Base-by-base conservation (phyloP, 2,113 vertebrate genomes). In the Chloropsis hardwickii region DNA sequence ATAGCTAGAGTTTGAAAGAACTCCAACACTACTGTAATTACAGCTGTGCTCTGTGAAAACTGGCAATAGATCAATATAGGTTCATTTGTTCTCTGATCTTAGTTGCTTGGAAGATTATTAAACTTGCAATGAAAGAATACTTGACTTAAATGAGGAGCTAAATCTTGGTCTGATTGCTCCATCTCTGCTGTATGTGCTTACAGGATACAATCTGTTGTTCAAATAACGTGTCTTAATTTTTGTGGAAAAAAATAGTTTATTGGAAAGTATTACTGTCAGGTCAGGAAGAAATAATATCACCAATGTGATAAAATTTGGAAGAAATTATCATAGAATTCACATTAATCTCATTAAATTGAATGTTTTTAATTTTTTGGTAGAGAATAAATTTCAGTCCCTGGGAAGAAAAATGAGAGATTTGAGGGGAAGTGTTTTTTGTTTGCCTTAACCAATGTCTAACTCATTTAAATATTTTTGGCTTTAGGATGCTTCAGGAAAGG, bases 401-500 rank as follows among this genome's bases (percentile, higher is more conserved):
- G 37, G 37, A 44, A 67, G n/a, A 65, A 86, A 50, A 44, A 72
- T 6, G 1, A 84, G 15, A 54, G 18, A 28, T 37, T 58, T 3
- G 4, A 20, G 33, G 17, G 23, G 28, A 60, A 21, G 15, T 17
- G 0, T 4, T 78, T 82, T 84, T 76, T 51, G 5, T 87, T 91
- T 81, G 14, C 33, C 37, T 42, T 45, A 40, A 50, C 17, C 61
- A 47, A 76, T 28, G 37, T 58, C 53, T 37, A 37, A 76, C 29
- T 48, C 28, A 44, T 78, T 69, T 78, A 39, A 92, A 57, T 95
- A 78, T 91, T 62, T 90, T 91, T 94, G n/a, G 47, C 64, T 96
- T 62, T 78, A 99, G 99, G 99, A 99, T 97, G 98, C 98, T 12
- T 98, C 99, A 1, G 99, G 99, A 50, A 99, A 99, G 92, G 99